Evolutionary conservation across 2,797 vertebrate species (phyloP), one percentile per base, ranked within the genome.

Genomic region (Cichlasoma orientale): DNA sequence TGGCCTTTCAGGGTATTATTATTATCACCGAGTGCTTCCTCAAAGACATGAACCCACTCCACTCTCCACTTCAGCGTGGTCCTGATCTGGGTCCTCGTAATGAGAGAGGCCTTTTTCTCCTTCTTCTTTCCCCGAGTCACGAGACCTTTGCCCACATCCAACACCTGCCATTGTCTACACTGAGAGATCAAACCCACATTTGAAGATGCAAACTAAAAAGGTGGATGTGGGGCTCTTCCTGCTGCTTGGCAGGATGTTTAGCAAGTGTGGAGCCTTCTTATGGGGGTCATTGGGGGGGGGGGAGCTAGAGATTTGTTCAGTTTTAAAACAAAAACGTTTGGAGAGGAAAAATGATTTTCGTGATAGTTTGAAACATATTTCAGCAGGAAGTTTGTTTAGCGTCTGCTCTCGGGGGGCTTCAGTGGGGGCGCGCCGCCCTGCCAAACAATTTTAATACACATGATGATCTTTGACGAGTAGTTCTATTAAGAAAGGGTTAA

Each of bases 1-100:
- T 87, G 92, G 92, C 94, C 95, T 96, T 96, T 96, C 76, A 95
- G 96, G 96, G 96, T 96, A 96, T 97, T 96, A 95, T 97, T 96
- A 95, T 97, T 96, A 93, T 96, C 95, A 92, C 93, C 95, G 96
- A 97, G 96, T 96, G 95, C 96, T 97, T 99, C 97, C 97, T 97
- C 93, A 85, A 92, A 94, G 94, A 90, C 94, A 92, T 92, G 95
- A 94, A 89, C 92, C 90, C 85, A 76, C 88, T 91, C 87, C 68
- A 74, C 72, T 83, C 82, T 61, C 63, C 85, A 94, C 93, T 93
- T 93, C 92, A 94, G 91, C 88, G 75, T 88, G 84, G 86, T 86
- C 88, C 88, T 86, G 92, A 94, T 93, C 90, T 74, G 6, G 50
- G 0, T 86, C 93, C 93, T 90, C 92, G 91, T 92, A 94, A 92